Evolutionary conservation across 2,113 vertebrate species (phyloP).

Genomic region (Percopsis transmontana): DNA sequence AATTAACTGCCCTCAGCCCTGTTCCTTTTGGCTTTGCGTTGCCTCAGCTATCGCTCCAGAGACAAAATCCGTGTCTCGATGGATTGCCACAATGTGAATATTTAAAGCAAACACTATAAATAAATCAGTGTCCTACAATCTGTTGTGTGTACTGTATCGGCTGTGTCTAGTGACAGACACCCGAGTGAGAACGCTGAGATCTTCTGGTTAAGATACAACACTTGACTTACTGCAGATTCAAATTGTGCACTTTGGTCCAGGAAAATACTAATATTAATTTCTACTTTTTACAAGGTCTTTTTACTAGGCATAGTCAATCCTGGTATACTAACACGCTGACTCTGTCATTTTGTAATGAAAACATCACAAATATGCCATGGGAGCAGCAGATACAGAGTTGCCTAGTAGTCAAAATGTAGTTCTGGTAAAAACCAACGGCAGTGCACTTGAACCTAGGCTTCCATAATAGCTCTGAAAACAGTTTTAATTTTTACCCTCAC

Average conservation of each 20-base stretch:
- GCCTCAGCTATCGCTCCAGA: constrained; percentile 36
- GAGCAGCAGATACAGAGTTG: constrained; percentile 68
- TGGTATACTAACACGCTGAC: constrained; percentile 48
- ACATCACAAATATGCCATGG: constrained; percentile 71
- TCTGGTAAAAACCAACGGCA: constrained; percentile 73
- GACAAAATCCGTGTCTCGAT: constrained; percentile 41
- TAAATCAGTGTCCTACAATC: constrained; percentile 58
- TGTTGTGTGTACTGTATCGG: constrained; percentile 45
- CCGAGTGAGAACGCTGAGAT: constrained; percentile 36
- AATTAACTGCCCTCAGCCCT: constrained; percentile 41
- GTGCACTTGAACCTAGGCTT: constrained; percentile 82
- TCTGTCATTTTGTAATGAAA: constrained; percentile 67
- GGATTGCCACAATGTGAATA: constrained; percentile 63
- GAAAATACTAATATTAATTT: constrained; percentile 32
- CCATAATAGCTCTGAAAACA: constrained; percentile 82
- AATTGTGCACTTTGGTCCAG: constrained; percentile 15
- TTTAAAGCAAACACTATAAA: constrained; percentile 64
- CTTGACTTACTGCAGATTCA: constrained; percentile 10
- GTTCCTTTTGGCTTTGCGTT: constrained; percentile 36
- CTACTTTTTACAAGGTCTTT: constrained; percentile 47
- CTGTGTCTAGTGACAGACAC: constrained; percentile 34
- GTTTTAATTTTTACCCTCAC: constrained; percentile 75
- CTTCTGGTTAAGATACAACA: constrained; percentile 16
- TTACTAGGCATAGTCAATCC: constrained; percentile 72
- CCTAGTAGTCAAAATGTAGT: constrained; percentile 80